Evolutionary conservation across 2,113 vertebrate genomes (phyloP), one percentile per base, ranked within the genome.

Genomic region (Colossoma macropomum): DNA sequence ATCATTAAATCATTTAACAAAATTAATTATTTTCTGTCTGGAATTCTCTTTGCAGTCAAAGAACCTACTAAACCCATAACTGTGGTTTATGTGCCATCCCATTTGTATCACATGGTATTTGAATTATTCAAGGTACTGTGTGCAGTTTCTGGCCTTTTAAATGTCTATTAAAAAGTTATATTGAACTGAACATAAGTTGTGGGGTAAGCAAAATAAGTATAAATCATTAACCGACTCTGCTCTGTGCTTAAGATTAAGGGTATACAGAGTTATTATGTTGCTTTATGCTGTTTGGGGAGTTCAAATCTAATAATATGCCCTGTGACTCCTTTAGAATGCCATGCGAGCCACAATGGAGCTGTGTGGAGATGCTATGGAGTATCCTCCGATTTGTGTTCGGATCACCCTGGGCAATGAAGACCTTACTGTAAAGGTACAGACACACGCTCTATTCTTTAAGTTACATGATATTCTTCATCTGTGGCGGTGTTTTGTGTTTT

Each of bases 101-200:
- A 99, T 92, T 93, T 99, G 85, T 99, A 98, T 91, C 97, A 99
- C 90, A 99, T 99, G 98, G 95, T 98, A 89, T 99, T 99, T 90
- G 98, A 99, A 91, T 96, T 99, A 87, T 98, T 98, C 91, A 99
- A 99, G 97, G 98, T 99, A 92, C 89, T 79, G 41, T 84, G 13
- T 56, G 7, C 13, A 59, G 17, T 62, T 50, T 76, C 48, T 77
- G 27, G 66, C 12, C 11, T 59, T 34, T 45, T 30, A 50, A 63
- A 25, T 28, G 27, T 45, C 59, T 23, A 66, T 27, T 10, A 32
- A 52, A 17, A 19, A 19, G 16, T 17, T 52, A 17, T 50, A 50
- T 50, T 52, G 17, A 52, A 52, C 2, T 19, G 15, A 52, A 52
- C 50, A 19, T 15, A 17, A 17, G 2, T 5, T 19, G 50, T 52